Conservation (phyloP, 2,113 vertebrate species). For the Chelonoidis abingdonii region DNA sequence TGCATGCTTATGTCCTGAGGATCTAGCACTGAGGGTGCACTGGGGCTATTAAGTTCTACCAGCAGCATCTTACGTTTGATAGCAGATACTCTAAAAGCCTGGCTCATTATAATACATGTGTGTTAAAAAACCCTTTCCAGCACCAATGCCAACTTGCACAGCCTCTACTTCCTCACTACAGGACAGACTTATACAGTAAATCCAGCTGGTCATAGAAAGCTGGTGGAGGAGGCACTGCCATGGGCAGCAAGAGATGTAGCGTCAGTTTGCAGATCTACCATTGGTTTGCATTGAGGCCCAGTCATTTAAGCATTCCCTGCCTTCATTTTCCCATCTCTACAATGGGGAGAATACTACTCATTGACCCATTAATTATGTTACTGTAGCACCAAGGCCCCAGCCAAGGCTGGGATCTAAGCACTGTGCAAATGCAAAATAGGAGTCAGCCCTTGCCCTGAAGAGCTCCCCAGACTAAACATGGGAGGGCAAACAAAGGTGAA, state of each 20-base stretch:
- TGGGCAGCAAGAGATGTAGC: rapidly evolving
- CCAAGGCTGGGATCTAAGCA: neutral
- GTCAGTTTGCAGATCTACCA: neutral
- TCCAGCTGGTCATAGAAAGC: neutral
- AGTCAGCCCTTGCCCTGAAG: neutral
- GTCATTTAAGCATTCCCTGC: rapidly evolving
- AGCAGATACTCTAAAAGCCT: neutral
- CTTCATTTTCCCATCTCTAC: rapidly evolving
- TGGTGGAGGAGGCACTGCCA: rapidly evolving
- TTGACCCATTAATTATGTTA: neutral
- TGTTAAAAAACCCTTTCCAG: neutral
- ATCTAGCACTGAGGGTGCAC: neutral
- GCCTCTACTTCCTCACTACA: neutral
- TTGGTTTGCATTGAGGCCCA: rapidly evolving
- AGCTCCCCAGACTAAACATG: neutral
- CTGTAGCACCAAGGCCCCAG: neutral
- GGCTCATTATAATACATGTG: neutral
- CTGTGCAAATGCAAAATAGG: neutral
- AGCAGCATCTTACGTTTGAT: neutral
- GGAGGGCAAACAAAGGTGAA: neutral
- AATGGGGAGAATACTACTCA: neutral
- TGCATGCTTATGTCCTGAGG: slow-evolving; percentile 1
- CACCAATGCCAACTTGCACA: rapidly evolving
- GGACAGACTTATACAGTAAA: neutral
- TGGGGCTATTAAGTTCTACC: neutral